Conservation (phyloP, 2,888 invertebrate species). For the Helleia helle region DNA sequence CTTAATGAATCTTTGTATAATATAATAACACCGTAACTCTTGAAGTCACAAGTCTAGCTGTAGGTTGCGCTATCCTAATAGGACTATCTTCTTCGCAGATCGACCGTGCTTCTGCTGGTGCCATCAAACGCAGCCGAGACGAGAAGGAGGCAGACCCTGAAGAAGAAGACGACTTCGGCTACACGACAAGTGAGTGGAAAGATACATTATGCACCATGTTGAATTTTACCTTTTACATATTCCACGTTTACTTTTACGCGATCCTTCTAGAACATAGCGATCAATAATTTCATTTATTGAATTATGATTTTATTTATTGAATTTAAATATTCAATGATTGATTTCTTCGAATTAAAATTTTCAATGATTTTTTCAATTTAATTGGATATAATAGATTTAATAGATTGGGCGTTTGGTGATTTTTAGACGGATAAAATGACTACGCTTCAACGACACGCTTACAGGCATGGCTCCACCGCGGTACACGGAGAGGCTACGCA, state of each 20-base stretch:
- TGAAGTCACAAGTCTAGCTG: no score
- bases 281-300: slow-evolving; percentile 9
- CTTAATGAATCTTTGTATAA: no score
- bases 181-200: slow-evolving; percentile 89
- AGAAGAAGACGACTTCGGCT: slow-evolving; percentile 92
- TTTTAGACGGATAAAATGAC: no score
- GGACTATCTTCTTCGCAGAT: slow-evolving; percentile 73
- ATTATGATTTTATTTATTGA: neutral
- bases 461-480: no score
- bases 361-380: no score
- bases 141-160: slow-evolving; percentile 88
- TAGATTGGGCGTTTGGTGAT: no score
- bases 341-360: no score
- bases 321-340: no score
- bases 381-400: no score
- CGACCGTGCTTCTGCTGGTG: slow-evolving; percentile 90
- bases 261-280: slow-evolving; percentile 47
- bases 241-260: slow-evolving; percentile 60
- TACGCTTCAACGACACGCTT: no score
- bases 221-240: slow-evolving; percentile 51
- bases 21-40: no score
- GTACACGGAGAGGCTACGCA: no score
- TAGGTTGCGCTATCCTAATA: neutral
- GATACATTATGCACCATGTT: slow-evolving; percentile 63
- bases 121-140: slow-evolving; percentile 82